Evolutionary conservation across 2,797 vertebrate genomes (phyloP).

Genomic region (Tadarida brasiliensis): DNA sequence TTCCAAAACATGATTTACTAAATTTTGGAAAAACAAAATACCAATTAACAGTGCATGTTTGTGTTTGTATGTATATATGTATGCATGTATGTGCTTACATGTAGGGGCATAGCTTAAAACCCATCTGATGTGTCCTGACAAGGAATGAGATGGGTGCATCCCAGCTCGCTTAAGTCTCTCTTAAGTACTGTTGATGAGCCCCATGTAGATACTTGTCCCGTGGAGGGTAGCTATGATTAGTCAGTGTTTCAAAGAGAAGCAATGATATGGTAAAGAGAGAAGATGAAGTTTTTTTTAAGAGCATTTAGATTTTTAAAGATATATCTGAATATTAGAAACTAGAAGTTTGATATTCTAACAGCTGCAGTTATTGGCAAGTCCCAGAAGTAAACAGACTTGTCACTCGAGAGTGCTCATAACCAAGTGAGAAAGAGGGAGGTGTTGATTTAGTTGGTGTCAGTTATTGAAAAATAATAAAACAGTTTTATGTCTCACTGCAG

Average conservation of each 20-base stretch:
- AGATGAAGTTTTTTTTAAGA: neutral
- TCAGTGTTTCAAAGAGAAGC: neutral
- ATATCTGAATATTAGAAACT: neutral
- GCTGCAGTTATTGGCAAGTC: neutral
- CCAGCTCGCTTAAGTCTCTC: neutral
- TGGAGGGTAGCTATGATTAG: neutral
- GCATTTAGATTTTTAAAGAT: neutral
- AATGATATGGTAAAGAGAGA: neutral
- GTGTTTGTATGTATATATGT: neutral
- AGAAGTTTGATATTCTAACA: neutral
- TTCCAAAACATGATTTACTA: neutral
- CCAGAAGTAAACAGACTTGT: neutral
- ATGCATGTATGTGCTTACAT: accelerated
- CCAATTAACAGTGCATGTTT: neutral
- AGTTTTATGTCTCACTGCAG: neutral
- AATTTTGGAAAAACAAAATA: neutral
- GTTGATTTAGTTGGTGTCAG: neutral
- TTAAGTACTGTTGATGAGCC: neutral
- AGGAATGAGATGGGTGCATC: neutral
- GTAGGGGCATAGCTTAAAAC: neutral
- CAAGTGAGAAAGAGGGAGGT: neutral
- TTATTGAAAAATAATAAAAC: neutral
- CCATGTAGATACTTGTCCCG: neutral
- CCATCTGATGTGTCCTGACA: neutral
- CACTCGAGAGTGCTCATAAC: no score